Evolutionary conservation across 2,888 invertebrate genomes (phyloP).

Genomic region (Drosophila putrida): DNA sequence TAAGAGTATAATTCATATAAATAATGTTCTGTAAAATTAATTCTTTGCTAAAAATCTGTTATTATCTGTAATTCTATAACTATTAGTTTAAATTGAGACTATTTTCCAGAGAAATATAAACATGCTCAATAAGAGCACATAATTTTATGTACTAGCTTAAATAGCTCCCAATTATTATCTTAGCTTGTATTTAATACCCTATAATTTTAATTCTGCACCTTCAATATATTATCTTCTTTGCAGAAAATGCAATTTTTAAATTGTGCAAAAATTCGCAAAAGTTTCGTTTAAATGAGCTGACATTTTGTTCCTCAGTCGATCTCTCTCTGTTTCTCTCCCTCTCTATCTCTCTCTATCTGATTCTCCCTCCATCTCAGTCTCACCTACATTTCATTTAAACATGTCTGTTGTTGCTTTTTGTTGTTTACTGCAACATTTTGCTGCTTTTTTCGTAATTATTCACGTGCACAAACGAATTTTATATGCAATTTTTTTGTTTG

Average conservation of each 20-base stretch:
- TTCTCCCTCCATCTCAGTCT: background rate
- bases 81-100: background rate
- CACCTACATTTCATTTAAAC: slow-evolving; percentile 32
- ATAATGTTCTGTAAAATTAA: too few species aligned
- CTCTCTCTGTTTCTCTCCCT: background rate
- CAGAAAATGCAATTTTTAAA: slow-evolving; percentile 24
- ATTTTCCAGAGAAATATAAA: background rate
- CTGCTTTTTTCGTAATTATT: slow-evolving; percentile 72
- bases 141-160: background rate
- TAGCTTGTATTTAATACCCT: background rate
- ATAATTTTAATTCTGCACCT: background rate
- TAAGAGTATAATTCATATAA: too few species aligned
- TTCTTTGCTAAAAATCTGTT: too few species aligned
- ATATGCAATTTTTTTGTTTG: slow-evolving; percentile 32
- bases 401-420: slow-evolving; percentile 25
- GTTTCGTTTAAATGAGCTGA: slow-evolving; percentile 38
- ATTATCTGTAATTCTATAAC: background rate
- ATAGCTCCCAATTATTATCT: background rate
- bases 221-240: background rate
- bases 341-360: background rate
- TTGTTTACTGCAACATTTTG: slow-evolving; percentile 48
- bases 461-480: slow-evolving; percentile 66
- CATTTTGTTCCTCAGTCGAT: slow-evolving; percentile 10
- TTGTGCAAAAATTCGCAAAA: slow-evolving; percentile 36
- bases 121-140: background rate